A percentile compares a stretch with the other conserved stretches of the same genome.
Conservation (phyloP, 2,113 vertebrate species). For the Engystomops pustulosus region DNA sequence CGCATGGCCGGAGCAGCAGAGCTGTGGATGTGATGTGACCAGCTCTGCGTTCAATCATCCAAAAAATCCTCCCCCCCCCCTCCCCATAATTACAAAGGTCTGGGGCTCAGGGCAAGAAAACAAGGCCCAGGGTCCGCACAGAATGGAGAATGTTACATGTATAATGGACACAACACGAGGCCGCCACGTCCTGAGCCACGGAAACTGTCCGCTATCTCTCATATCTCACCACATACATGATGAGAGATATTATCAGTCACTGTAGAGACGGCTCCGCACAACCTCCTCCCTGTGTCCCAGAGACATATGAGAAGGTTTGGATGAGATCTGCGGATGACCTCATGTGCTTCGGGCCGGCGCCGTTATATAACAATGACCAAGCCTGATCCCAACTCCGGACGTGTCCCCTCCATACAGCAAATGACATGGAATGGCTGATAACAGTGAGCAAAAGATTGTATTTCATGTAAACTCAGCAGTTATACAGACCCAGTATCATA, state of each 20-base stretch:
- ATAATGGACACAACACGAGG: too few species aligned
- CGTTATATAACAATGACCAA: constrained; percentile 15
- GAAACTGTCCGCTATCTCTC: too few species aligned
- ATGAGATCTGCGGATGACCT: neutral
- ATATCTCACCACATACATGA: too few species aligned
- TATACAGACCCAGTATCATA: too few species aligned
- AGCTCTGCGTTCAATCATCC: constrained; percentile 3
- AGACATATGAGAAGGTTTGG: neutral
- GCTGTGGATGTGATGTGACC: neutral
- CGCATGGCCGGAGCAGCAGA: neutral
- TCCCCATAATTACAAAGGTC: neutral
- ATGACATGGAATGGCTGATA: too few species aligned
- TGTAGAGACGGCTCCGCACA: too few species aligned
- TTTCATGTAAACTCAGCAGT: too few species aligned
- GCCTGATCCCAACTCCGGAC: too few species aligned
- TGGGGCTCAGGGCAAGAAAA: neutral
- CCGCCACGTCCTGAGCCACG: too few species aligned
- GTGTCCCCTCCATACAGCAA: too few species aligned
- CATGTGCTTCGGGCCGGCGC: neutral
- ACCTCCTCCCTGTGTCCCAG: neutral
- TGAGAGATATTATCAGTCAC: too few species aligned
- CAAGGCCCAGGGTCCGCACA: neutral
- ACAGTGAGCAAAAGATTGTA: too few species aligned
- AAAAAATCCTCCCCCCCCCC: neutral
- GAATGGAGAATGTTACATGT: neutral